Conservation (phyloP, 2,888 invertebrate genomes). For the Orchesella flavescens region DNA sequence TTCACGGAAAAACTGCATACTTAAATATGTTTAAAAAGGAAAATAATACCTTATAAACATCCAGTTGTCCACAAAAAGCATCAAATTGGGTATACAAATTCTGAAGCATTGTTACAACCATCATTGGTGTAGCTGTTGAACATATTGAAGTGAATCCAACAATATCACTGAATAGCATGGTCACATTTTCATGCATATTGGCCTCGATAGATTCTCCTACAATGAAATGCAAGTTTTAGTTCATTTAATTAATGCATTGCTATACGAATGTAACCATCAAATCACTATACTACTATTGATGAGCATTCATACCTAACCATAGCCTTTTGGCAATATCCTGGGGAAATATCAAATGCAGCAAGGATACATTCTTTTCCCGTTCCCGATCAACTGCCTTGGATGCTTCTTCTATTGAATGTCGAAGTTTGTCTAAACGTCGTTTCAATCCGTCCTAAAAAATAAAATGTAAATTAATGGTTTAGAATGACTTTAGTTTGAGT, state of each 20-base stretch:
- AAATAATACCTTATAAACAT: slow-evolving; percentile 89
- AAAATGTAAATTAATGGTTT: slow-evolving; percentile 19
- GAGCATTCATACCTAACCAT: slow-evolving; percentile 88
- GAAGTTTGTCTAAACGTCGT: slow-evolving; percentile 93
- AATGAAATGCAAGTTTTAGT: slow-evolving; percentile 15
- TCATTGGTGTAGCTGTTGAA: slow-evolving; percentile 94
- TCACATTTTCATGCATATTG: slow-evolving; percentile 93
- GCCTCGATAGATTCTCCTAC: slow-evolving; percentile 91
- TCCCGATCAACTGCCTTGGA: slow-evolving; percentile 94
- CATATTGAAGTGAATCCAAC: slow-evolving; percentile 97
- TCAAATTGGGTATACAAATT: slow-evolving; percentile 95
- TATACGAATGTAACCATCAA: too few species aligned
- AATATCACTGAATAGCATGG: slow-evolving; percentile 96
- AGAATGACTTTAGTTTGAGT: too few species aligned
- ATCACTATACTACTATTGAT: too few species aligned
- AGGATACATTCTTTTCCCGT: slow-evolving; percentile 93
- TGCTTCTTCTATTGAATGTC: slow-evolving; percentile 94
- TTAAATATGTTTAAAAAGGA: too few species aligned
- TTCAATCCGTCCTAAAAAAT: slow-evolving; percentile 85
- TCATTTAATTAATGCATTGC: too few species aligned
- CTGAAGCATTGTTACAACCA: slow-evolving; percentile 96
- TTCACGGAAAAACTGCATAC: too few species aligned
- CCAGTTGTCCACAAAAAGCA: slow-evolving; percentile 90
- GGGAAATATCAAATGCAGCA: slow-evolving; percentile 94
- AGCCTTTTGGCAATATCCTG: slow-evolving; percentile 94